Evolutionary conservation across 1,140 invertebrate genomes (phyloP).

Genomic region (Asbolus verrucosus): DNA sequence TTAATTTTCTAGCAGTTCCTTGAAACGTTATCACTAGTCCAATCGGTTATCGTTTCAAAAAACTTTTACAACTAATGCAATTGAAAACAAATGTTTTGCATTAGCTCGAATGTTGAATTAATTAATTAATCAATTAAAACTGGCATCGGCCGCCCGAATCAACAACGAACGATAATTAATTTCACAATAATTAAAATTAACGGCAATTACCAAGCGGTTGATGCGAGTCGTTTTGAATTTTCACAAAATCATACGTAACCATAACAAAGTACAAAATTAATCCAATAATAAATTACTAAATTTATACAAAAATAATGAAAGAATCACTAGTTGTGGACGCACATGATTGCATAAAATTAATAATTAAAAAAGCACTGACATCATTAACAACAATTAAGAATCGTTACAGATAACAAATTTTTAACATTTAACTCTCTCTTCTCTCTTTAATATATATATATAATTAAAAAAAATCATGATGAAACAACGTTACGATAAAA

Average conservation of each 20-base stretch:
- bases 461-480: conserved; percentile 14
- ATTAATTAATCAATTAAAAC: conserved; percentile 23
- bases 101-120: conserved; percentile 38
- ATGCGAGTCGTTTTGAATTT: conserved; percentile 30
- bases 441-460: too few species aligned
- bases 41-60: conserved; percentile 22
- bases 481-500: conserved; percentile 26
- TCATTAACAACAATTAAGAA: conserved; percentile 22
- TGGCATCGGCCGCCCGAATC: conserved; percentile 1
- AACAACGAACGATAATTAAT: conserved; percentile 10
- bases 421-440: conserved; percentile 31
- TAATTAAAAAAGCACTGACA: conserved; percentile 17
- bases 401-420: conserved; percentile 28
- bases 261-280: conserved; percentile 36
- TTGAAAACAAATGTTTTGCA: conserved; percentile 53
- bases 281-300: conserved; percentile 43
- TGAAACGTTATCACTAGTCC: background rate
- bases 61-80: conserved; percentile 47
- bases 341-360: conserved; percentile 24
- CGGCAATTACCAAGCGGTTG: conserved; percentile 35
- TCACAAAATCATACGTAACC: conserved; percentile 23
- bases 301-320: conserved; percentile 30
- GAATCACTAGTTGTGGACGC: conserved; percentile 8
- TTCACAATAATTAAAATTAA: too few species aligned
- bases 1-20: conserved; percentile 17